Percentiles rank a stretch among this genome's conserved stretches.
phyloP scores from a whole-genome alignment of 2,797 vertebrate genomes.

The Chromobotia macracanthus region DNA sequence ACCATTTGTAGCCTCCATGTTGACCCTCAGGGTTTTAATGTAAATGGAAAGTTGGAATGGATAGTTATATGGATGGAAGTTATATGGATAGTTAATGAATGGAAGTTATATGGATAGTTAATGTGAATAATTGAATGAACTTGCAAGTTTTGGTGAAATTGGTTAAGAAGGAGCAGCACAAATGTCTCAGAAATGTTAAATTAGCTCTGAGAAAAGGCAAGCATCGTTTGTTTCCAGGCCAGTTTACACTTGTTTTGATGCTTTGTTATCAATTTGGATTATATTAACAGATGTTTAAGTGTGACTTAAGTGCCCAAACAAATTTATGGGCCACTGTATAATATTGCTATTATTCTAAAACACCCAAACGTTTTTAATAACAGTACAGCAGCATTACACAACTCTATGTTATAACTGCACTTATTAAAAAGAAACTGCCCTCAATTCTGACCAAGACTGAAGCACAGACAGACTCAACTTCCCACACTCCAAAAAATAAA shows the following conservation, averaged over 20 bases:
- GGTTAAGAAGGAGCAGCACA: not conserved
- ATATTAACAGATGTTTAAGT: not conserved
- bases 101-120: too few relatives aligned
- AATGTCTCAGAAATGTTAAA: not conserved
- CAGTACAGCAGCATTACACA: not conserved
- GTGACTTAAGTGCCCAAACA: not conserved
- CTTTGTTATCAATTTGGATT: not conserved
- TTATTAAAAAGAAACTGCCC: not conserved
- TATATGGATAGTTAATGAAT: too few relatives aligned
- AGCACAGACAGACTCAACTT: too few relatives aligned
- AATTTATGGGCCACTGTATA: not conserved
- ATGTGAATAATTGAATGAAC: not conserved
- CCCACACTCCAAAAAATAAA: too few relatives aligned
- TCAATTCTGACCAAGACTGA: not conserved
- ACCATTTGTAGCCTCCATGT: too few relatives aligned
- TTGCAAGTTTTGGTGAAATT: too few relatives aligned
- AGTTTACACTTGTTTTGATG: not conserved
- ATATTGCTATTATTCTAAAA: not conserved
- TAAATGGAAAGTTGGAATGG: too few relatives aligned
- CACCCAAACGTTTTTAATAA: not conserved
- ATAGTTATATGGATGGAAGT: too few relatives aligned
- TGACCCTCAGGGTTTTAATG: too few relatives aligned
- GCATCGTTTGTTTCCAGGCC: not conserved
- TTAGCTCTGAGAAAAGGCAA: not conserved
- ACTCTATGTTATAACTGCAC: not conserved